These are phyloP conservation scores for Silvanus unidentatus DNA, from an alignment of 2,888 invertebrate species.

Conservation along the genomic window DNA sequence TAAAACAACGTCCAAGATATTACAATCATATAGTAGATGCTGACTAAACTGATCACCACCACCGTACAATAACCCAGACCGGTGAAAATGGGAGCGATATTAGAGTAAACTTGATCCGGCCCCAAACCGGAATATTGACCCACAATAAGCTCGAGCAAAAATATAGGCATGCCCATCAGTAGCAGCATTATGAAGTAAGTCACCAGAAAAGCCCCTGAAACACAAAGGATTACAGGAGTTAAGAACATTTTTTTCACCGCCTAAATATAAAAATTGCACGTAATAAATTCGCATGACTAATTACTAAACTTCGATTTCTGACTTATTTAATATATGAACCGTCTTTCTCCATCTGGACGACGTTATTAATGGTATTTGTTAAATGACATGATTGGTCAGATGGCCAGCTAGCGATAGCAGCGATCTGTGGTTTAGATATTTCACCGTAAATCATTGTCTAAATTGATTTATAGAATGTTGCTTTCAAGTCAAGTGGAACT, in stretches of 20 bases:
- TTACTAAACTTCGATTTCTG: too few relatives aligned
- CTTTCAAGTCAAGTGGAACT: constrained; percentile 11
- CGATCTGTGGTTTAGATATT: constrained; percentile 19
- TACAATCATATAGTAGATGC: constrained; percentile 75
- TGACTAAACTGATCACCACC: constrained; percentile 64
- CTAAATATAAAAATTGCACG: too few relatives aligned
- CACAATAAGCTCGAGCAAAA: constrained; percentile 70
- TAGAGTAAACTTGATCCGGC: constrained; percentile 57
- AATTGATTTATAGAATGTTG: constrained; percentile 22
- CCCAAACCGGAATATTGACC: constrained; percentile 76
- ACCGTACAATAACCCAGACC: constrained; percentile 64
- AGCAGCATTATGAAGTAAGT: constrained; percentile 69
- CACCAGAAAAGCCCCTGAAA: constrained; percentile 69
- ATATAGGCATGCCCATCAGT: constrained; percentile 73
- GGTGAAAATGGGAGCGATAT: constrained; percentile 58
- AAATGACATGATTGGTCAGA: constrained; percentile 19
- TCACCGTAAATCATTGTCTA: constrained; percentile 25
- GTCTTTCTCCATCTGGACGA: constrained; percentile 17
- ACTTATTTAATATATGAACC: constrained; percentile 18
- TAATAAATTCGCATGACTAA: too few relatives aligned
- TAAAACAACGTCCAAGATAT: constrained; percentile 74
- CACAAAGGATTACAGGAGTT: neutral
- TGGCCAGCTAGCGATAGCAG: constrained; percentile 18
- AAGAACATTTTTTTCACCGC: too few relatives aligned
- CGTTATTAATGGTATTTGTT: constrained; percentile 25